Percentiles rank a stretch among this genome's conserved stretches.
phyloP scores from a whole-genome alignment of 2,888 invertebrate genomes.

The Noctua fimbriata region DNA sequence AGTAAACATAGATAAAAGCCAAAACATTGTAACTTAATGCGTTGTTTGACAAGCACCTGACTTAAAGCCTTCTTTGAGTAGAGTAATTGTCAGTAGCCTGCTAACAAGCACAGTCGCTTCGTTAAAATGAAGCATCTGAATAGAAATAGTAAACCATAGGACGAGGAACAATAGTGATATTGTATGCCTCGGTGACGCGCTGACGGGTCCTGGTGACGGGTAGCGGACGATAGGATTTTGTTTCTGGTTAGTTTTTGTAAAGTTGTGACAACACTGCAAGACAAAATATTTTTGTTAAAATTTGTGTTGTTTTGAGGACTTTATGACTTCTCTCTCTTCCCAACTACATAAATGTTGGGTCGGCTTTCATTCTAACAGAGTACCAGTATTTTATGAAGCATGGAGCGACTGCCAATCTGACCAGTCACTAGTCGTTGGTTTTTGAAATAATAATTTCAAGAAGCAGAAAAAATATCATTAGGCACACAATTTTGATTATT shows the following conservation, averaged over 20 bases:
- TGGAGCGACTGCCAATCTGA: not conserved
- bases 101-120: conserved; percentile 40
- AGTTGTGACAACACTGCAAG: not conserved
- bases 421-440: too few relatives aligned
- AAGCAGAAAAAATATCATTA: too few relatives aligned
- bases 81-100: conserved; percentile 39
- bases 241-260: not conserved
- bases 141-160: conserved; percentile 20
- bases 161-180: conserved; percentile 24
- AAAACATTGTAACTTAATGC: not conserved
- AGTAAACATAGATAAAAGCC: not conserved
- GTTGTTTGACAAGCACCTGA: not conserved
- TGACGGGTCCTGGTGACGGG: not conserved
- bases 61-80: conserved; percentile 27
- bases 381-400: not conserved
- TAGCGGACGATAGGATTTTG: not conserved
- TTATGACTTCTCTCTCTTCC: not conserved
- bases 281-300: not conserved
- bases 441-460: too few relatives aligned
- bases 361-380: not conserved
- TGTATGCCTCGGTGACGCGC: conserved; percentile 16
- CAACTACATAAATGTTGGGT: not conserved
- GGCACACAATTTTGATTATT: not conserved
- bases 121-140: conserved; percentile 46
- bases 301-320: not conserved